phyloP scores from a whole-genome alignment of 1,140 invertebrate species.

The Atta colombica region DNA sequence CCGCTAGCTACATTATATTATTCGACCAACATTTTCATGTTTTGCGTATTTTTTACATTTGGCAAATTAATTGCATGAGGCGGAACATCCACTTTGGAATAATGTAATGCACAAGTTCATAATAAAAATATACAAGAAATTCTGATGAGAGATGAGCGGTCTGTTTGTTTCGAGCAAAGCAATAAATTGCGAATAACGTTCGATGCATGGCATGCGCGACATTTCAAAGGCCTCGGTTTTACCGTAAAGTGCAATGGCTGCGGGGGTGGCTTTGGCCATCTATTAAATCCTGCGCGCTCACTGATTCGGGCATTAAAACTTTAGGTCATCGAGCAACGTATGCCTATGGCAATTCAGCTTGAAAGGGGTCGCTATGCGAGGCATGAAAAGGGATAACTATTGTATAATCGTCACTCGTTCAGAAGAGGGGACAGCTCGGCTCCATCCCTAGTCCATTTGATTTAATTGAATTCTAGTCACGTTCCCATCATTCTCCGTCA shows the following conservation, averaged over 20 bases:
- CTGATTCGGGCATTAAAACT: conserved; percentile 76
- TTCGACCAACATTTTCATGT: neutral
- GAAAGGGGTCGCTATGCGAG: conserved; percentile 52
- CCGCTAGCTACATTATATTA: neutral
- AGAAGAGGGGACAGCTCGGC: conserved; percentile 16
- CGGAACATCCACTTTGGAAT: neutral
- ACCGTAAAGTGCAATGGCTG: conserved; percentile 63
- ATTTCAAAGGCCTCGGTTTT: conserved; percentile 64
- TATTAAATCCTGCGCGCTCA: conserved; percentile 71
- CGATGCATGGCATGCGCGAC: conserved; percentile 62
- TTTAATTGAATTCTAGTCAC: conserved; percentile 69
- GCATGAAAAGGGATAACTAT: conserved; percentile 63
- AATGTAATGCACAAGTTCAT: conserved; percentile 32
- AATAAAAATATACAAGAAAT: conserved; percentile 50
- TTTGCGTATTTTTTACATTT: neutral
- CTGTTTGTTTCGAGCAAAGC: conserved; percentile 61
- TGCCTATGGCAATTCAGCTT: conserved; percentile 20
- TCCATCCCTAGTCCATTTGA: conserved; percentile 29
- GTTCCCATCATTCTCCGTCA: conserved; percentile 33
- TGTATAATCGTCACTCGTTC: conserved; percentile 54
- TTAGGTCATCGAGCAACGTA: conserved; percentile 66
- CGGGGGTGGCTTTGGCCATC: conserved; percentile 61
- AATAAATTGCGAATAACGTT: conserved; percentile 67
- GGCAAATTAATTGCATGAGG: conserved; percentile 30
- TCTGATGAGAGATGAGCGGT: conserved; percentile 1